Evolutionary conservation across 2,797 vertebrate species (phyloP).

Genomic region (Bradypus variegatus): DNA sequence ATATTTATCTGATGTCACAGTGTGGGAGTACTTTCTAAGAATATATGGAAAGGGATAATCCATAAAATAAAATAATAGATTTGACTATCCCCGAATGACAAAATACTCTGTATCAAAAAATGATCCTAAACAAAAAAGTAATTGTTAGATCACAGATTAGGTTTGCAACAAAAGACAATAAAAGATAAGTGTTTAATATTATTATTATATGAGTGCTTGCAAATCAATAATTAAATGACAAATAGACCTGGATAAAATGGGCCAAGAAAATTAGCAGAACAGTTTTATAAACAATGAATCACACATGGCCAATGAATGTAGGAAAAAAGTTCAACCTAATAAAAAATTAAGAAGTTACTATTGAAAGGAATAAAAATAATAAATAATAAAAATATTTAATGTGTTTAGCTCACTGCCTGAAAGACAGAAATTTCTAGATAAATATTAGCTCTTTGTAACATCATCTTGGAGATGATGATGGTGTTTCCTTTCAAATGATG

Average conservation of each 20-base stretch:
- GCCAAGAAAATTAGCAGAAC: background rate
- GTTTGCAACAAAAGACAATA: background rate
- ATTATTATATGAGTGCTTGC: background rate
- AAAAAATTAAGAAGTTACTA: background rate
- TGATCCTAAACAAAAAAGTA: background rate
- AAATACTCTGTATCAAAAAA: background rate
- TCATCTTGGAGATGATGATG: background rate
- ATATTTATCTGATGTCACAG: background rate
- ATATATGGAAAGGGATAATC: background rate
- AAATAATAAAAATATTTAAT: background rate
- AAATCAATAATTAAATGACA: background rate
- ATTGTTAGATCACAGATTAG: background rate
- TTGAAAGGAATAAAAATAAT: background rate
- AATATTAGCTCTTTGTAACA: background rate
- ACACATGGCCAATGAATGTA: background rate
- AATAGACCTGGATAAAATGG: background rate
- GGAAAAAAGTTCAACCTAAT: background rate
- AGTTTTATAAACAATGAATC: background rate
- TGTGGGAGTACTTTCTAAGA: background rate
- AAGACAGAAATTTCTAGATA: background rate
- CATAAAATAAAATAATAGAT: background rate
- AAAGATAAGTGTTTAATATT: background rate
- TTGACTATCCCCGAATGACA: background rate
- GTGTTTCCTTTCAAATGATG: background rate
- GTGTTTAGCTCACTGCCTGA: background rate